phyloP scores from a whole-genome alignment of 2,113 vertebrate species.

The Fregata magnificens region DNA sequence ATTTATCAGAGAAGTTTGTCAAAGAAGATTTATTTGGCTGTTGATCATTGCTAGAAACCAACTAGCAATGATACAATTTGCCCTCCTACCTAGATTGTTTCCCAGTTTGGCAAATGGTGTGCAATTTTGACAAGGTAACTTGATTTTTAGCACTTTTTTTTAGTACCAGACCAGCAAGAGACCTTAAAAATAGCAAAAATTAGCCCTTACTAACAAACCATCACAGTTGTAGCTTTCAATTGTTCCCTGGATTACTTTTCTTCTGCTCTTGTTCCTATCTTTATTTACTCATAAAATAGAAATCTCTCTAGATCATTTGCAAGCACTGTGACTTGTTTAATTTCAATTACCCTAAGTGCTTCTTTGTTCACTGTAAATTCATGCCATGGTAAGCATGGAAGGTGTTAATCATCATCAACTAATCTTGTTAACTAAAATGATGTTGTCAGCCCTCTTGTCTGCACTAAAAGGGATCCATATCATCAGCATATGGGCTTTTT shows the following conservation, averaged over 20 bases:
- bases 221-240: not conserved
- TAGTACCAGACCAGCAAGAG: not conserved
- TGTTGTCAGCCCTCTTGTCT: not conserved
- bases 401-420: not conserved
- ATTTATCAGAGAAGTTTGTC: not conserved
- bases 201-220: not conserved
- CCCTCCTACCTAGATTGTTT: not conserved
- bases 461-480: not conserved
- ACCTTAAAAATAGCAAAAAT: not conserved
- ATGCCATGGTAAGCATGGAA: not conserved
- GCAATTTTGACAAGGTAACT: not conserved
- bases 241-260: not conserved
- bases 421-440: slow-evolving; percentile 17
- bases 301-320: not conserved
- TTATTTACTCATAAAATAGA: not conserved
- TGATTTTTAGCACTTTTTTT: not conserved
- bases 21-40: not conserved
- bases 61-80: not conserved
- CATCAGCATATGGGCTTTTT: not conserved
- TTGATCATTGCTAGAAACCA: not conserved
- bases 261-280: not conserved
- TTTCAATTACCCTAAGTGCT: slow-evolving; percentile 38
- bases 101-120: not conserved
- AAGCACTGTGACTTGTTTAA: not conserved
- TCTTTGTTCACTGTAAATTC: not conserved